Base-by-base conservation (phyloP, 2,888 invertebrate genomes). In the Orthosia gothica region DNA sequence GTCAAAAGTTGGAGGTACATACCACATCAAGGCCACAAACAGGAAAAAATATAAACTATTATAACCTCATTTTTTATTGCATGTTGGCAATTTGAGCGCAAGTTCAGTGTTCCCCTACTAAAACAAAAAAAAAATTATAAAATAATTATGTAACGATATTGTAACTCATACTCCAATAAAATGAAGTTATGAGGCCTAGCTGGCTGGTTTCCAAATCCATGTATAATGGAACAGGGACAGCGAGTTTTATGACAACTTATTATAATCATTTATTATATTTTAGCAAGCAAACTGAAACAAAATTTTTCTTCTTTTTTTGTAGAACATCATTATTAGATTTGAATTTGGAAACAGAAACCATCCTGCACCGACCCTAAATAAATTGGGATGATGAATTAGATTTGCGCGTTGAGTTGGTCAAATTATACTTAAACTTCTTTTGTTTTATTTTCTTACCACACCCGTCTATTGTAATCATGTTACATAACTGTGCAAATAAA, bases 171-270 rank as follows among this genome's bases (percentile, higher is more conserved):
- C 52, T 59, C 23, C 18, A 49, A 70, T 49, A 70, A 54, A 78
- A 49, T 47, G n/a, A 78, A 52, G 32, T 69, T 70, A 47, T 18
- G 40, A 7, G 1, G 18, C 16, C 20, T 75, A 79, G 59, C 59
- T 75, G 75, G 59, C 59, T 26, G 47, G 7, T 40, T 32, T 47
- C 47, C 79, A 75, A 59, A 70, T 26, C 13, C n/a, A 54, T 49
- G 12, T 3, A 52, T 58, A 77, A 54, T 59, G 40, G 32, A 59
- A 26, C 23, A 18, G 15, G 7, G 7, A 23, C 47, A 20, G 26
- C 23, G 16, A 9, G 16, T 9, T 50, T 58, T 50, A 50, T 55
- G 40, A n/a, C 18, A 65, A 20, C 32, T 67, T 47, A 58, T 54
- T 32, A 59, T 69, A 49, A 26, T 65, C 16, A 13, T 65, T 12